Conservation (phyloP, 2,113 vertebrate genomes). For the Podarcis muralis region DNA sequence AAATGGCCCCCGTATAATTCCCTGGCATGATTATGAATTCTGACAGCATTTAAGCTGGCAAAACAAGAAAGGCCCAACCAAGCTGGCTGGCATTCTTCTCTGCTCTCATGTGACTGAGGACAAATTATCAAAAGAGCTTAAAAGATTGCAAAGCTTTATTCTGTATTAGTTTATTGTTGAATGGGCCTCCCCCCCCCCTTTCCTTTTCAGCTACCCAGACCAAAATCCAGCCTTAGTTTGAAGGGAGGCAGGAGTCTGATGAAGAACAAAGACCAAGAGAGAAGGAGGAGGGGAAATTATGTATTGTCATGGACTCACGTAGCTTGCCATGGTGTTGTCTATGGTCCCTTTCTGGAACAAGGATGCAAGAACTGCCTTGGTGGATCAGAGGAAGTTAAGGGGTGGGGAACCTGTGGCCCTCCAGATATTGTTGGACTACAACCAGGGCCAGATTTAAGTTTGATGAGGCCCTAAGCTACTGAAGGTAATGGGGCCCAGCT, state of each 20-base stretch:
- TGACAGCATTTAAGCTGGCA: conserved; percentile 1
- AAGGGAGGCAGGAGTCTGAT: not conserved
- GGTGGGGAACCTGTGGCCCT: not conserved
- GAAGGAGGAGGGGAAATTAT: not conserved
- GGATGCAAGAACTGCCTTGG: not conserved
- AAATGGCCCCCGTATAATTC: not conserved
- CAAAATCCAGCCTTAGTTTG: not conserved
- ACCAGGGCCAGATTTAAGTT: no score
- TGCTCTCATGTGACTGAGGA: not conserved
- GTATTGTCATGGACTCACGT: not conserved
- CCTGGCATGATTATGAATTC: not conserved
- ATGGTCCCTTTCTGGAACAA: not conserved
- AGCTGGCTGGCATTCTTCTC: not conserved
- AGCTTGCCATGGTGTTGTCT: not conserved
- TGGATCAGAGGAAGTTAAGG: not conserved
- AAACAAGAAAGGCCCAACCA: not conserved
- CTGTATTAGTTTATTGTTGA: not conserved
- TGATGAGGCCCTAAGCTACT: no score
- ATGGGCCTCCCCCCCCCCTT: not conserved
- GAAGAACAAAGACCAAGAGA: not conserved
- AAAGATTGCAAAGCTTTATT: not conserved
- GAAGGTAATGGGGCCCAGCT: no score
- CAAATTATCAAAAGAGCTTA: not conserved
- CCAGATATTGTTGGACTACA: not conserved
- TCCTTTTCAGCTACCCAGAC: not conserved